A percentile compares a stretch with the other conserved stretches of the same genome.
These are phyloP conservation scores for Leistus spinibarbis DNA, from an alignment of 2,888 invertebrate genomes.

Conservation along the genomic window DNA sequence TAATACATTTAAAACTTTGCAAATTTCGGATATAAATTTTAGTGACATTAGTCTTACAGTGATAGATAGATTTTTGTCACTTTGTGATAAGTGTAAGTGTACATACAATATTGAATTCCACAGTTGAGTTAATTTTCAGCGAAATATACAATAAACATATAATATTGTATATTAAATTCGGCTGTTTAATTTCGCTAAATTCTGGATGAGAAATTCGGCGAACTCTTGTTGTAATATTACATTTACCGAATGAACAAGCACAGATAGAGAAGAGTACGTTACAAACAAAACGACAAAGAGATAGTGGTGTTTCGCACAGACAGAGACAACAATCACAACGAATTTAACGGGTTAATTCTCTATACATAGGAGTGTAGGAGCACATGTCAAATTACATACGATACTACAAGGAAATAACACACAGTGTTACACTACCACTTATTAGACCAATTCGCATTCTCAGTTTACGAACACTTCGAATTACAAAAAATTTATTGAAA, in stretches of 20 bases:
- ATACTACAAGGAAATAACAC: neutral
- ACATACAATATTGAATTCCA: conserved; percentile 20
- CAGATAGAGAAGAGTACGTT: neutral
- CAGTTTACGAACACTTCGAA: too few relatives aligned
- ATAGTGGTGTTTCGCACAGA: neutral
- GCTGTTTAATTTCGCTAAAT: conserved; percentile 19
- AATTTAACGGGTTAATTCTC: conserved; percentile 14
- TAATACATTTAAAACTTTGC: neutral
- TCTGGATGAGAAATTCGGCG: conserved; percentile 2
- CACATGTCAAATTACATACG: conserved; percentile 3
- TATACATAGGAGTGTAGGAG: neutral
- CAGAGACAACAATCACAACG: neutral
- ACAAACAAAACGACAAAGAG: neutral
- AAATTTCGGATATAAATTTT: too few relatives aligned
- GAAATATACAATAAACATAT: conserved; percentile 18
- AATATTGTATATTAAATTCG: neutral
- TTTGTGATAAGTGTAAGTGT: too few relatives aligned
- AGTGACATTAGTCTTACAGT: too few relatives aligned
- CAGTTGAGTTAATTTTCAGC: conserved; percentile 20
- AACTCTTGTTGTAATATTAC: neutral
- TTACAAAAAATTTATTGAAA: too few relatives aligned
- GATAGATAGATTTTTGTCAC: too few relatives aligned
- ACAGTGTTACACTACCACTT: neutral
- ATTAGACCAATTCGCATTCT: neutral
- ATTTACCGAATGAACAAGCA: neutral